A percentile compares a stretch with the other conserved stretches of the same genome.
phyloP scores from a whole-genome alignment of 2,797 vertebrate genomes.

The Linurgus olivaceus region DNA sequence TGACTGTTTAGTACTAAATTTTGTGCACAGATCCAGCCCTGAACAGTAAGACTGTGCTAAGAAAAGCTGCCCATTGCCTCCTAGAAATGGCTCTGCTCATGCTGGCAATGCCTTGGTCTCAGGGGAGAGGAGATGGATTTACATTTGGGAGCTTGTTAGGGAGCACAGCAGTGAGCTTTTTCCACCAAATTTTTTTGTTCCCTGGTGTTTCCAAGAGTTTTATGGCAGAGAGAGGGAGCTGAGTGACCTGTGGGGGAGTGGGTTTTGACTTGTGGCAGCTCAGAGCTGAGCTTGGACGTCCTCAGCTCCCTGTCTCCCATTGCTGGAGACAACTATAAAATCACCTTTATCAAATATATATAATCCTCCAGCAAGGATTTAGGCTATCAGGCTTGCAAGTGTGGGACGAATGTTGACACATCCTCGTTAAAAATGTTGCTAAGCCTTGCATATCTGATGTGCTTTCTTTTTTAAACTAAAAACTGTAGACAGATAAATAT shows the following conservation, averaged over 20 bases:
- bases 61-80: not conserved
- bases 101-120: not conserved
- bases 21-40: not conserved
- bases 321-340: not conserved
- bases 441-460: constrained; percentile 3
- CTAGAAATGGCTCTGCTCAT: not conserved
- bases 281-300: not conserved
- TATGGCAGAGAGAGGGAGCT: not conserved
- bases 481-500: not conserved
- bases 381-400: not conserved
- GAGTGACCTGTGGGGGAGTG: not conserved
- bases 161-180: not conserved
- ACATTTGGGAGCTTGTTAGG: not conserved
- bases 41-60: not conserved
- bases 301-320: not conserved
- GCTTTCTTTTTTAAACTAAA: constrained; percentile 12
- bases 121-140: not conserved
- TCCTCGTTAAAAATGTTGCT: constrained; percentile 2
- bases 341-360: not conserved
- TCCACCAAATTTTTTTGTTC: not conserved
- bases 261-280: not conserved
- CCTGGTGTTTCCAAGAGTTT: not conserved
- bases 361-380: not conserved
- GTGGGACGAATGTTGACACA: not conserved
- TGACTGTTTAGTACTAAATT: not conserved